phyloP scores from a whole-genome alignment of 2,113 vertebrate species.

The Pardalotus punctatus region DNA sequence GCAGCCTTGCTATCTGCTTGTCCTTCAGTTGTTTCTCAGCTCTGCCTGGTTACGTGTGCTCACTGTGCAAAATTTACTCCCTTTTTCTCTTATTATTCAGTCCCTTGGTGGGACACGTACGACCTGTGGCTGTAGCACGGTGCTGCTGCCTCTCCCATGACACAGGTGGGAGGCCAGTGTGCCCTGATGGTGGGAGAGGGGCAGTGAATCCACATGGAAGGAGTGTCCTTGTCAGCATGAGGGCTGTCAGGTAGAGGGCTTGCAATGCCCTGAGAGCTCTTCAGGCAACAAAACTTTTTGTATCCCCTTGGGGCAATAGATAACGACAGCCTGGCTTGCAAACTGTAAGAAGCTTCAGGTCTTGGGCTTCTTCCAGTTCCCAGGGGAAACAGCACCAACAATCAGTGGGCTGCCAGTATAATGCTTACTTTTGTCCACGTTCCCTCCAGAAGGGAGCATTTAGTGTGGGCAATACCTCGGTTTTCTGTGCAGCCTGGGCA shows the following conservation, averaged over 20 bases:
- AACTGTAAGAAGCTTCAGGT: neutral
- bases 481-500: neutral
- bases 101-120: fast-evolving
- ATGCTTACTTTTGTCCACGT: neutral
- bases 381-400: neutral
- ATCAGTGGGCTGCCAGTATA: neutral
- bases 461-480: neutral
- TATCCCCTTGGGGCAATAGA: neutral
- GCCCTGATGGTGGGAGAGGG: fast-evolving
- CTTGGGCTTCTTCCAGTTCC: neutral
- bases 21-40: neutral
- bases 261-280: neutral
- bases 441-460: neutral
- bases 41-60: neutral
- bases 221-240: fast-evolving
- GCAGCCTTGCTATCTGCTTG: neutral
- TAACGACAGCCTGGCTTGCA: neutral
- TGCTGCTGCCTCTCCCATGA: neutral
- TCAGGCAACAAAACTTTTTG: neutral
- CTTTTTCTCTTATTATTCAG: neutral
- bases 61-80: fast-evolving
- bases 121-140: fast-evolving
- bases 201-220: neutral
- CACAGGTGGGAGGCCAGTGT: fast-evolving
- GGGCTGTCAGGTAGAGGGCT: neutral